Conservation (phyloP, 2,888 invertebrate species). For the Strigamia maritima region DNA sequence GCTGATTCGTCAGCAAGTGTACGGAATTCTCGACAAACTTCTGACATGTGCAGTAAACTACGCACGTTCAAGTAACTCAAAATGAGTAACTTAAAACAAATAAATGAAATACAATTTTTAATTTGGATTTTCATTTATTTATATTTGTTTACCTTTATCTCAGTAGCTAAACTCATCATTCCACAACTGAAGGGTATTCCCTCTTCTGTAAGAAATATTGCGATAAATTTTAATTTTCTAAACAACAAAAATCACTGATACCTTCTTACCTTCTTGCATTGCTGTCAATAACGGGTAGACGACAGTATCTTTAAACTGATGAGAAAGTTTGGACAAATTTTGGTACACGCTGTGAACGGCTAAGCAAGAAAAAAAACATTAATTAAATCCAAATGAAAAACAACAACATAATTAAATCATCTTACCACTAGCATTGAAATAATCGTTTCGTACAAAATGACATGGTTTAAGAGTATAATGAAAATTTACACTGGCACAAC, state of each 20-base stretch:
- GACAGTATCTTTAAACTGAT: conserved; percentile 34
- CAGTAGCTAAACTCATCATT: neutral
- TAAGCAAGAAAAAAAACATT: neutral
- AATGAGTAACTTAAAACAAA: neutral
- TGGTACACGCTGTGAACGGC: conserved; percentile 20
- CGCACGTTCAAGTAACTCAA: conserved; percentile 26
- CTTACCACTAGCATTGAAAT: neutral
- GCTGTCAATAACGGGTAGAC: conserved; percentile 27
- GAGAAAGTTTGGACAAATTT: conserved; percentile 31
- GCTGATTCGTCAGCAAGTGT: conserved; percentile 1
- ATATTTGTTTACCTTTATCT: neutral
- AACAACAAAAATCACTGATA: neutral
- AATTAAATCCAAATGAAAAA: neutral
- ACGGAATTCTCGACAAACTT: conserved; percentile 23
- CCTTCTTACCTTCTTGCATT: conserved; percentile 14
- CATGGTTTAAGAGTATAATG: conserved; percentile 19
- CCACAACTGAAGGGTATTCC: conserved; percentile 32
- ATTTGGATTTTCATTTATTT: neutral
- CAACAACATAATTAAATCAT: neutral
- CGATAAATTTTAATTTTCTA: neutral
- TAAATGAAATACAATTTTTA: neutral
- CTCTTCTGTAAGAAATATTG: conserved; percentile 6
- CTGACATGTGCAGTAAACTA: conserved; percentile 13
- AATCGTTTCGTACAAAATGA: conserved; percentile 2
- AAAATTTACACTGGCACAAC: conserved; percentile 23